Percentiles rank a stretch among this genome's conserved stretches.
Evolutionary conservation across 2,888 invertebrate genomes (phyloP).

Genomic region (Drosophila subsilvestris): DNA sequence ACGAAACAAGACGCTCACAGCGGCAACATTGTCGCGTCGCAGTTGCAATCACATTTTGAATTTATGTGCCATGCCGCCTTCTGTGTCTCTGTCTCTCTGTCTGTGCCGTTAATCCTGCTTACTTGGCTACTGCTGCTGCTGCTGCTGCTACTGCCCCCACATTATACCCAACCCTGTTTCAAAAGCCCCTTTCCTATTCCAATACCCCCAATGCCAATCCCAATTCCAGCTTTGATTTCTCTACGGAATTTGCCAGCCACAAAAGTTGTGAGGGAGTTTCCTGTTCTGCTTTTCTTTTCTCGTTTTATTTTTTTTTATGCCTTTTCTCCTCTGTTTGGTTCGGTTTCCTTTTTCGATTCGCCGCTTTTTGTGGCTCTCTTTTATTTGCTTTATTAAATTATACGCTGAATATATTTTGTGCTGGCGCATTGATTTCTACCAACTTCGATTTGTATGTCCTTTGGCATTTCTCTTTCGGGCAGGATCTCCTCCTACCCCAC

Average conservation of each 20-base stretch:
- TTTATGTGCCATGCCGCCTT: conserved; percentile 65
- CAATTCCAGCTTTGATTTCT: conserved; percentile 67
- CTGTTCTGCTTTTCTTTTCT: conserved; percentile 4
- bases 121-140: conserved; percentile 18
- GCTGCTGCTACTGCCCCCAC: too few relatives aligned
- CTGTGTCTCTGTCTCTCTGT: conserved; percentile 35
- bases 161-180: conserved; percentile 12
- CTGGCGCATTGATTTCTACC: conserved; percentile 76
- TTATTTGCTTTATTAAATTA: conserved; percentile 81
- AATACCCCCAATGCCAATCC: conserved; percentile 23
- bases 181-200: conserved; percentile 15
- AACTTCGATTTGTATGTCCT: conserved; percentile 76
- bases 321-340: not conserved
- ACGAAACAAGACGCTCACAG: conserved; percentile 21
- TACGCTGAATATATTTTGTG: conserved; percentile 80
- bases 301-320: not conserved
- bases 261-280: conserved; percentile 36
- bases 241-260: conserved; percentile 58
- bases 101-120: conserved; percentile 64
- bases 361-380: conserved; percentile 43
- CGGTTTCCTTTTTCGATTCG: conserved; percentile 29
- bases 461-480: conserved; percentile 57
- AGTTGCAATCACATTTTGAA: conserved; percentile 62
- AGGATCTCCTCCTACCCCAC: not conserved
- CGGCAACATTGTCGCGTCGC: conserved; percentile 40